phyloP scores from a whole-genome alignment of 2,888 invertebrate species.

The Tolmerus cingulatus region DNA sequence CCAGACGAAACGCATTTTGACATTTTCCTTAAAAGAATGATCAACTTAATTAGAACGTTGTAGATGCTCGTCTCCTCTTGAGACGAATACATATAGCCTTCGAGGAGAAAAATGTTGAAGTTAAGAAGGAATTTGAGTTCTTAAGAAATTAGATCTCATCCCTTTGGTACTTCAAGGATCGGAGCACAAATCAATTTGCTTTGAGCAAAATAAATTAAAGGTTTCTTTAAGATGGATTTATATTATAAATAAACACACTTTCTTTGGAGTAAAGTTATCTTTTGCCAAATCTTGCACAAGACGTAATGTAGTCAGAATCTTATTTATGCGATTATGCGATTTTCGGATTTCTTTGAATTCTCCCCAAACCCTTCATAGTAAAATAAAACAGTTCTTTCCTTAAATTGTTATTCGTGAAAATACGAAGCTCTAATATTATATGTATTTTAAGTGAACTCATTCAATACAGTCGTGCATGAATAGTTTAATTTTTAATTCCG shows the following conservation, averaged over 20 bases:
- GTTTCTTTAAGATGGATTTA: background rate
- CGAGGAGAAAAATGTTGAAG: background rate
- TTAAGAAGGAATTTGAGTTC: background rate
- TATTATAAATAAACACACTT: background rate
- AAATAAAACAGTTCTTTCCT: too few species aligned
- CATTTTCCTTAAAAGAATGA: background rate
- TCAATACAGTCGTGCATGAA: too few species aligned
- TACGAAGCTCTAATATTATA: too few species aligned
- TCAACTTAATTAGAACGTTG: background rate
- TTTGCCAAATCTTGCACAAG: too few species aligned
- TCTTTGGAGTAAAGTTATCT: too few species aligned
- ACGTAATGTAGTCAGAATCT: too few species aligned
- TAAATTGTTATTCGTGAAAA: too few species aligned
- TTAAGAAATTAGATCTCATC: background rate
- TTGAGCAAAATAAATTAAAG: background rate
- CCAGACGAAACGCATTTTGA: background rate
- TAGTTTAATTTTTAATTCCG: too few species aligned
- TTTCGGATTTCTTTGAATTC: too few species aligned
- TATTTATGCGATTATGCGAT: too few species aligned
- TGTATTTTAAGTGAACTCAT: too few species aligned
- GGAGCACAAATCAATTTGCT: background rate
- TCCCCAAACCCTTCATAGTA: too few species aligned
- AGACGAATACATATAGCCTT: background rate
- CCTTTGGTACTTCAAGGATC: background rate
- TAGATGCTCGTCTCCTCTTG: background rate